Conservation (phyloP, 2,113 vertebrate species). For the Poicephalus meyeri region DNA sequence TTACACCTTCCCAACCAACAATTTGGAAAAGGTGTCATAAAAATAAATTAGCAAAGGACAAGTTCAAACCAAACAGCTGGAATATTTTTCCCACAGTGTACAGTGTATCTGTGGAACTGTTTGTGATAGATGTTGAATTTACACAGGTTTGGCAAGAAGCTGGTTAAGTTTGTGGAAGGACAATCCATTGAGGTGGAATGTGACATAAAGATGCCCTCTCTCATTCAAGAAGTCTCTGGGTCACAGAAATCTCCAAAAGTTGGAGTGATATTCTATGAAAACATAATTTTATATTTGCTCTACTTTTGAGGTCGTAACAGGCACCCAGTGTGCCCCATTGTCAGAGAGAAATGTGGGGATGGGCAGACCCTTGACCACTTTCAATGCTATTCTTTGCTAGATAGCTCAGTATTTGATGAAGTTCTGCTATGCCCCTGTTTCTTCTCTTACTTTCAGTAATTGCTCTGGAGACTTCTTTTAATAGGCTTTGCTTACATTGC, state of each 20-base stretch:
- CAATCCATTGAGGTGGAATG: background rate
- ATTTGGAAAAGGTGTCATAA: background rate
- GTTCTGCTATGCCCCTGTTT: background rate
- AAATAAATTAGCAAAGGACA: background rate
- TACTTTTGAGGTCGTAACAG: background rate
- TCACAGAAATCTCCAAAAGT: background rate
- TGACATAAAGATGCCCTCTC: background rate
- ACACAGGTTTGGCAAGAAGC: background rate
- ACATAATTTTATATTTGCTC: background rate
- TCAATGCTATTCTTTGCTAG: background rate
- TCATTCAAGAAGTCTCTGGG: background rate
- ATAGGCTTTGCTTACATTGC: background rate
- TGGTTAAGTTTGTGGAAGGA: background rate
- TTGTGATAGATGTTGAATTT: background rate
- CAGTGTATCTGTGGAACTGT: background rate
- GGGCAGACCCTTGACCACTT: background rate
- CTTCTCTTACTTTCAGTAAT: background rate
- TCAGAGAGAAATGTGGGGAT: background rate
- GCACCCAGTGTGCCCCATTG: accelerated
- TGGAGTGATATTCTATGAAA: background rate
- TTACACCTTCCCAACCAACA: background rate
- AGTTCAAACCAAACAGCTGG: background rate
- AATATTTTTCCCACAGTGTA: background rate
- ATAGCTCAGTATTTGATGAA: background rate
- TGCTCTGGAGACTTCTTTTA: background rate